Conservation (phyloP, 2,888 invertebrate species). For the Drosophila kanekoi region DNA sequence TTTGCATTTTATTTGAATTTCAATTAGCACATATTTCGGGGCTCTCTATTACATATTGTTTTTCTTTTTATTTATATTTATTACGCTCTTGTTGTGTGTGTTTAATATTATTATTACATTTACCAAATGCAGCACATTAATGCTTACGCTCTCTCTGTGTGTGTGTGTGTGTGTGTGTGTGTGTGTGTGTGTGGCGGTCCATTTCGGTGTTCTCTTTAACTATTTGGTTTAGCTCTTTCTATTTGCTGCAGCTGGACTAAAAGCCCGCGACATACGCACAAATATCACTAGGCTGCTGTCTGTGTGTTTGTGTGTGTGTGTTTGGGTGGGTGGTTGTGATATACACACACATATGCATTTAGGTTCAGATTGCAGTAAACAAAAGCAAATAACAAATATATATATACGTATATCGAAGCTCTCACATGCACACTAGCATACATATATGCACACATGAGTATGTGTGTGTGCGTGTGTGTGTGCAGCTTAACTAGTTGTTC, state of each 20-base stretch:
- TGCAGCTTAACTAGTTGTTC: neutral
- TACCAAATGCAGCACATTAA: slow-evolving; percentile 75
- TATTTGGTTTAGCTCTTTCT: slow-evolving; percentile 63
- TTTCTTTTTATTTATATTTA: slow-evolving; percentile 28
- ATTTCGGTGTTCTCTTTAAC: slow-evolving; percentile 62
- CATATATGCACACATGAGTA: neutral
- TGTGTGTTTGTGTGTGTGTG: slow-evolving; percentile 19
- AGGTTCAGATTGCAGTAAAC: slow-evolving; percentile 1
- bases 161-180: slow-evolving; percentile 23
- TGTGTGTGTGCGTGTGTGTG: neutral
- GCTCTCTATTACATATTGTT: slow-evolving; percentile 41
- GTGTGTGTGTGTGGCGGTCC: slow-evolving; percentile 52
- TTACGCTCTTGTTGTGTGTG: slow-evolving; percentile 16
- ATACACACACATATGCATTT: slow-evolving; percentile 28
- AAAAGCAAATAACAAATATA: neutral
- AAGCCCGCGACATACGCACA: slow-evolving; percentile 22
- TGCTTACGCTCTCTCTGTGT: slow-evolving; percentile 77
- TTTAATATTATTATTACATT: slow-evolving; percentile 58
- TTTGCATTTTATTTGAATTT: slow-evolving; percentile 35
- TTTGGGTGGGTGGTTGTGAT: slow-evolving; percentile 42
- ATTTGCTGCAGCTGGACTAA: slow-evolving; percentile 15
- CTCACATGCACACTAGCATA: neutral
- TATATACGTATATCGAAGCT: no score
- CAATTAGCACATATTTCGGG: slow-evolving; percentile 50
- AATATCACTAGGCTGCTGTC: slow-evolving; percentile 24